These are phyloP conservation scores for Lagopus leucura DNA, from an alignment of 2,113 vertebrate species.

Conservation along the genomic window DNA sequence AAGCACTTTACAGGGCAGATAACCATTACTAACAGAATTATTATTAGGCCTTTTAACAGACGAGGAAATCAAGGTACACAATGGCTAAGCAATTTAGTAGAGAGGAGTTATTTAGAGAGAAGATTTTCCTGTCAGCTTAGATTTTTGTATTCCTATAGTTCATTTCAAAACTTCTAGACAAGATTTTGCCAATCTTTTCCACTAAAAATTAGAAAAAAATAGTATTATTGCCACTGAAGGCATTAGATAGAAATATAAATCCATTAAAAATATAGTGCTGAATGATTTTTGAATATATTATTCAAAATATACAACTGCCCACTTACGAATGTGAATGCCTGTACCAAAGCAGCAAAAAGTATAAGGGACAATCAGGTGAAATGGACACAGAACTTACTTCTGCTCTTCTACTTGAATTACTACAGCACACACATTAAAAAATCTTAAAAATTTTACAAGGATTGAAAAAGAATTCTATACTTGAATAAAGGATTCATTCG, in stretches of 20 bases:
- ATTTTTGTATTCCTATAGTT: neutral
- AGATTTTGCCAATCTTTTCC: neutral
- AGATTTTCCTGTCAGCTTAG: neutral
- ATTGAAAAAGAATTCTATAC: neutral
- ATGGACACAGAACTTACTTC: neutral
- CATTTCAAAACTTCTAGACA: neutral
- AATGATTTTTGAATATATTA: neutral
- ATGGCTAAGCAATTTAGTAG: fast-evolving
- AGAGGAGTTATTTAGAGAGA: neutral
- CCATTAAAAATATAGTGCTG: neutral
- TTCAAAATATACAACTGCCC: neutral
- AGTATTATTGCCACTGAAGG: neutral
- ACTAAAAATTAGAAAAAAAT: neutral
- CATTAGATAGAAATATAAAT: neutral
- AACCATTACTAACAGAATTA: neutral
- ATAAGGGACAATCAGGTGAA: neutral
- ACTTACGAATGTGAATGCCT: neutral
- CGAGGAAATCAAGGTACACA: neutral
- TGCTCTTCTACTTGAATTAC: neutral
- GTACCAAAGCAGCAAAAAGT: neutral
- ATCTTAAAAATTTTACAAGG: neutral
- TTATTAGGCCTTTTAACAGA: neutral
- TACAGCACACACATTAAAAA: neutral
- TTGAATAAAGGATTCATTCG: neutral
- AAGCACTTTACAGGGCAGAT: neutral